Base-by-base conservation (phyloP, 2,797 vertebrate genomes). In the Macroramphosus scolopax region DNA sequence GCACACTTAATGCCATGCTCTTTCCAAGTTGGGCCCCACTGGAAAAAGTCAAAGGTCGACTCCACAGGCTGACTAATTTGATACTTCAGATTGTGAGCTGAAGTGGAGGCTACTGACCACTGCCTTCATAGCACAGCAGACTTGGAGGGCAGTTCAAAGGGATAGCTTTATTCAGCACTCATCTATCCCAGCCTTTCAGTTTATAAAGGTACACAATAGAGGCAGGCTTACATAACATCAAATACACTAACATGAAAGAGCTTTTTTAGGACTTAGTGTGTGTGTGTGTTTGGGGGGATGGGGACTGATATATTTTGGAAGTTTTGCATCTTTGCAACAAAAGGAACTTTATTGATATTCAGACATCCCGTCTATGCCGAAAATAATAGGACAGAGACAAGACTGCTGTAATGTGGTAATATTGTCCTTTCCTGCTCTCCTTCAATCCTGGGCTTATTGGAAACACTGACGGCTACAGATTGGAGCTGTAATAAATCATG, bases 31-130 rank as follows among this genome's bases (percentile, higher is more conserved):
- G 36, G 55, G 60, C 63, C 78, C 67, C 5, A 12, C 41, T 58
- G 76, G 78, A 82, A 68, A 34, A 56, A 77, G 74, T 47, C 75
- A 81, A 80, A 77, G 77, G 80, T 75, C 74, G 77, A 68, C 71
- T 82, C 61, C 42, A 54, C 63, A 32, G 64, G 72, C 55, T 1
- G 51, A 68, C 72, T 84, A 81, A 85, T 85, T 81, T 85, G 74
- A 76, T 72, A 68, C 65, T 64, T 74, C 47, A 51, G 67, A 79
- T 81, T 80, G 70, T 57, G 65, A 61, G 66, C 51, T 72, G 44
- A 77, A 83, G 75, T 77, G 78, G 71, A 72, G 8, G 32, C 68
- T 80, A 76, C 81, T 84, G 82, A 82, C 78, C 65, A 68, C 56
- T 53, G 65, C 46, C 58, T 75, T 40, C 32, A 55, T 34, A 31